These are phyloP conservation scores for Gnathonemus echidnorhynchus DNA, from an alignment of 2,113 vertebrate species.

Conservation along the genomic window DNA sequence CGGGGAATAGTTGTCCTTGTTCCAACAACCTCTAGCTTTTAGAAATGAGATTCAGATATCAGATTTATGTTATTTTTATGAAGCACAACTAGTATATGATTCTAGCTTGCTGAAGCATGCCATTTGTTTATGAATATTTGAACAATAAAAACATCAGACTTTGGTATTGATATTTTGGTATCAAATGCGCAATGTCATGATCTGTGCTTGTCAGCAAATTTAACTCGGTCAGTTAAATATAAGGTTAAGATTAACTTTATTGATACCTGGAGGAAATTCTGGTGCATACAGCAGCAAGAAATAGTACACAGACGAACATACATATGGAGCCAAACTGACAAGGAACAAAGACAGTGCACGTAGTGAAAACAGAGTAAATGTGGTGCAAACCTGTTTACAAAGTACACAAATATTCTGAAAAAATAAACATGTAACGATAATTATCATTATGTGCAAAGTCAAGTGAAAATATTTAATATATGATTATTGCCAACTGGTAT, in stretches of 20 bases:
- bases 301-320: neutral
- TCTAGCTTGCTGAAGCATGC: neutral
- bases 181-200: neutral
- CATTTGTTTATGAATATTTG: neutral
- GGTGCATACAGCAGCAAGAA: neutral
- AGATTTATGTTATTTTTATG: neutral
- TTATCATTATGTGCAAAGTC: neutral
- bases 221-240: neutral
- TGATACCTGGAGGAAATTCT: neutral
- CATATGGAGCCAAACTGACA: neutral
- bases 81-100: neutral
- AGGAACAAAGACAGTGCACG: neutral
- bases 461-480: neutral
- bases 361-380: neutral
- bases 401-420: neutral
- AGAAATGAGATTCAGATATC: neutral
- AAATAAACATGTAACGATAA: neutral
- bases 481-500: neutral
- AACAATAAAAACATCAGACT: neutral
- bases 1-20: neutral
- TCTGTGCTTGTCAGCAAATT: neutral
- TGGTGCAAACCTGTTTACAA: neutral
- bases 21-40: neutral
- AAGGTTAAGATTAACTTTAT: neutral
- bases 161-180: neutral